Evolutionary conservation across 2,888 invertebrate species (phyloP).

Genomic region (Lasioglossum vierecki): DNA sequence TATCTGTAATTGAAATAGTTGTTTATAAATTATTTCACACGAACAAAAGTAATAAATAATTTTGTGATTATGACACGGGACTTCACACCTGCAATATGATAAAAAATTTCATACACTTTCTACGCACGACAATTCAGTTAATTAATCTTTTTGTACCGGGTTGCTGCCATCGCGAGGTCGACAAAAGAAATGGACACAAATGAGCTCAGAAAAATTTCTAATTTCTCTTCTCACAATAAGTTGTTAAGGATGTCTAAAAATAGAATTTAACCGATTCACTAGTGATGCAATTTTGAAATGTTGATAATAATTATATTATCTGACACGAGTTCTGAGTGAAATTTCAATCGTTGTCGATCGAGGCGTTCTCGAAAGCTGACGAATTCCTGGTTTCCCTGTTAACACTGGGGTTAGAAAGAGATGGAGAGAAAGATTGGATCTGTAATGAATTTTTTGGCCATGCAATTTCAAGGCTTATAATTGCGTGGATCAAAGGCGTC

Average conservation of each 20-base stretch:
- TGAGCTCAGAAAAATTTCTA: neutral
- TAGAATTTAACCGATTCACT: too few relatives aligned
- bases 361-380: neutral
- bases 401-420: neutral
- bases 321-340: neutral
- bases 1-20: neutral
- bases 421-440: neutral
- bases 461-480: conserved; percentile 38
- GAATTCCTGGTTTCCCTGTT: neutral
- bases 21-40: too few relatives aligned
- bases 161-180: neutral
- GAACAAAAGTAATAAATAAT: neutral
- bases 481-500: conserved; percentile 48
- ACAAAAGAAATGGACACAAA: neutral
- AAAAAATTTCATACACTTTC: neutral
- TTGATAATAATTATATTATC: neutral
- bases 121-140: neutral
- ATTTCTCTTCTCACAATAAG: neutral
- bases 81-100: neutral
- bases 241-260: too few relatives aligned
- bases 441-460: conserved; percentile 10
- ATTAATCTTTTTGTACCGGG: neutral
- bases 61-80: neutral
- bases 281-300: too few relatives aligned
- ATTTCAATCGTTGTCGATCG: neutral